Evolutionary conservation across 2,888 invertebrate species (phyloP), one percentile per base, ranked within the genome.

Genomic region (Abrostola triplasia): DNA sequence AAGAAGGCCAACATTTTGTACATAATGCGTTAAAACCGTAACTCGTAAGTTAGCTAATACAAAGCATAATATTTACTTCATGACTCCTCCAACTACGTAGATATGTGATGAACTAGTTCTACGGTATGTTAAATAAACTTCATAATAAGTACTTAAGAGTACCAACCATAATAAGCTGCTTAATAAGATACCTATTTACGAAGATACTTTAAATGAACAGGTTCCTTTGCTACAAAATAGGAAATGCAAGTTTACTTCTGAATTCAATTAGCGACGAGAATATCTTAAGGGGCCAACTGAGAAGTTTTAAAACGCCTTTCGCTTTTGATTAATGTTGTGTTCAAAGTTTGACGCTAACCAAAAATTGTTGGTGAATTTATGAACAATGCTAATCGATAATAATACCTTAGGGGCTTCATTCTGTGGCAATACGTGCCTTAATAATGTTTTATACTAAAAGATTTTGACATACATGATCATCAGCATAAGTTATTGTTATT

Each of bases 221-320:
- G 60, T 76, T 62, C 37, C 62, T 66, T 65, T 68, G 52, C 67
- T 10, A 63, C 44, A 47, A 47, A 47, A 47, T 47, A 24, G 61
- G 57, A 52, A 59, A 64, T 61, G 61, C 73, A 53, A 67, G 66
- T 71, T 71, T 67, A 72, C 65, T 67, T 64, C 55, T 67, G 47
- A 71, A 72, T 75, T 70, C 69, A 78, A 80, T 78, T 80, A 78
- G 60, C 63, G 58, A 44, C 55, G 36, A 52, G 64, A 62, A 68
- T 73, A 64, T 73, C 78, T 77, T 73, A 66, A 74, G 66, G 73
- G 76, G 72, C 52, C 58, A 73, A 68, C 58, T 52, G 41, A 54
- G 48, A 82, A 81, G 70, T 84, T 84, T 81, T 79, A 69, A 78
- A 85, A 80, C 70, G 73, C 67, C 79, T 80, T 75, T 75, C 73